Base-by-base conservation (phyloP, 1,140 invertebrate genomes). In the Branchinecta lindahli region DNA sequence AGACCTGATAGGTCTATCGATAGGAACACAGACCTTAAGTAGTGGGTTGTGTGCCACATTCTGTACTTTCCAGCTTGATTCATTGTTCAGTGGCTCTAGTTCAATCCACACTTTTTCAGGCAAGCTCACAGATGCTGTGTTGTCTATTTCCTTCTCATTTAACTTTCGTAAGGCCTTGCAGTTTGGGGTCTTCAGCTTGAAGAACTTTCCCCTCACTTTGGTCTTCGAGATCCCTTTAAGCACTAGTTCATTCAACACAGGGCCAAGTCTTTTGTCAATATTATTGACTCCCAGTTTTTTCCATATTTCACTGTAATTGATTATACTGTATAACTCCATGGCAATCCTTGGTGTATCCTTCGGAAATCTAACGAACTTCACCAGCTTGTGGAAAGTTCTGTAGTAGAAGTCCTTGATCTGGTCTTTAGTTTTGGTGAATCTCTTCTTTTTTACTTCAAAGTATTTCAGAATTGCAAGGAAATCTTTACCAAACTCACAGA, bases 91-190 rank as follows among this genome's bases (percentile, higher is more conserved):
- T 61, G 52, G 52, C 12, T 61, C 12, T 15, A 61, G 18, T 61
- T 61, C 52, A 61, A 61, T 61, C 52, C 52, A 61, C 4, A 61
- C 18, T 61, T 61, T 61, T 61, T 61, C 52, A 61, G 52, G 52
- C 33, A 33, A 33, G 18, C 12, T 61, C 12, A 20, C 52, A 15
- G 12, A 20, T 61, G 52, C 52, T 15, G 12, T 20, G 18, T 12
- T 15, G 12, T 15, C 18, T 61, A 61, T 61, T 61, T 61, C 52
- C 12, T 20, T 61, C 18, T 61, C 52, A 61, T 61, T 61, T 61
- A 61, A 61, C 18, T 61, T 61, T 61, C 52, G 12, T 61, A 61
- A 61, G 18, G 52, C 52, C 52, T 61, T 61, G 18, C 52, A 61
- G 18, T 61, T 61, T 15, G 52, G 52, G 12, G 52, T 61, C 12